phyloP scores from a whole-genome alignment of 2,888 invertebrate genomes.

The Slavum lentiscoides region DNA sequence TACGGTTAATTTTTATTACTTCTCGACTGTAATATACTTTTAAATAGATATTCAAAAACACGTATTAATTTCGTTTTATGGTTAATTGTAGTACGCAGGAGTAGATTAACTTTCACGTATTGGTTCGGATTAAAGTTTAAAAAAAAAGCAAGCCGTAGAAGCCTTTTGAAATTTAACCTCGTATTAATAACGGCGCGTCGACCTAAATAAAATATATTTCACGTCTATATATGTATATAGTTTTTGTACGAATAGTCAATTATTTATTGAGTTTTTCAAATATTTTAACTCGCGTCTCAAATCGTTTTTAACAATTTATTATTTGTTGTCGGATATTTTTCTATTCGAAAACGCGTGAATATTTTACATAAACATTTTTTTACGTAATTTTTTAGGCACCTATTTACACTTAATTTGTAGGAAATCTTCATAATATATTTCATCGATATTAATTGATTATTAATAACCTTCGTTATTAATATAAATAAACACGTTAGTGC shows the following conservation, averaged over 20 bases:
- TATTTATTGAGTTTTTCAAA: neutral
- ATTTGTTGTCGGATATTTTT: too few relatives aligned
- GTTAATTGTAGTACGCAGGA: slow-evolving; percentile 5
- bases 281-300: too few relatives aligned
- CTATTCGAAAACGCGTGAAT: too few relatives aligned
- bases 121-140: slow-evolving; percentile 5
- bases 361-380: too few relatives aligned
- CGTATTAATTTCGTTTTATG: neutral
- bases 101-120: neutral
- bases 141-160: slow-evolving; percentile 9
- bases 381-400: too few relatives aligned
- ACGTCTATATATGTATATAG: neutral
- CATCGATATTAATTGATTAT: too few relatives aligned
- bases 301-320: too few relatives aligned
- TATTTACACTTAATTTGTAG: too few relatives aligned
- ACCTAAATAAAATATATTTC: slow-evolving; percentile 37
- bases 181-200: slow-evolving; percentile 26
- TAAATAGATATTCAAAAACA: neutral
- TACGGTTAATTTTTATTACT: too few relatives aligned
- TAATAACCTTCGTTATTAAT: too few relatives aligned
- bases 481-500: too few relatives aligned
- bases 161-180: slow-evolving; percentile 41
- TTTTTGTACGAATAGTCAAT: neutral
- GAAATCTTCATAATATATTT: neutral
- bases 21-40: too few relatives aligned